phyloP scores from a whole-genome alignment of 2,888 invertebrate species.

The Serripes groenlandicus region DNA sequence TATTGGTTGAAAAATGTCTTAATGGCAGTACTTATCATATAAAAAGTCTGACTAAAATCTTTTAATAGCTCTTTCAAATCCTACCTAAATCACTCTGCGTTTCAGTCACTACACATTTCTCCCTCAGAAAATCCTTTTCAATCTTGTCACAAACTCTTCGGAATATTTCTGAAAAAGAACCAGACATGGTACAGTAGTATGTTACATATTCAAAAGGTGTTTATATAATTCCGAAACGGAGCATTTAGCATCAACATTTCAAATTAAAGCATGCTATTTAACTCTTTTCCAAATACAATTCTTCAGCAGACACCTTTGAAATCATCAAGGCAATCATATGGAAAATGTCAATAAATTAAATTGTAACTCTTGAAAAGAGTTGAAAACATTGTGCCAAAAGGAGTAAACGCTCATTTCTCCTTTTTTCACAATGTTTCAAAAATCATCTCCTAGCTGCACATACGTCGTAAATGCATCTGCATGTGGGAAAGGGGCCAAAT shows the following conservation, averaged over 20 bases:
- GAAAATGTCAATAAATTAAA: background rate
- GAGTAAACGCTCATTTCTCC: background rate
- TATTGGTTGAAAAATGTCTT: no score
- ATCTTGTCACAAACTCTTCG: constrained; percentile 95
- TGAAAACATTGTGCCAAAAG: background rate
- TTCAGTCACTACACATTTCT: constrained; percentile 93
- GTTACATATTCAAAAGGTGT: no score
- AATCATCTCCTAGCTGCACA: no score
- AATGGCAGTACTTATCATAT: no score
- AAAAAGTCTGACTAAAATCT: no score
- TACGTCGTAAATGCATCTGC: no score
- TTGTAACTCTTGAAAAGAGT: background rate
- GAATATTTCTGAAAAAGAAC: constrained; percentile 90
- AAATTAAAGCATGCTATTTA: no score
- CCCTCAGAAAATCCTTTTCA: constrained; percentile 95
- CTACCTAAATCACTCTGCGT: constrained; percentile 96
- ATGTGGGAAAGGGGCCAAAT: no score
- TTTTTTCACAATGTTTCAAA: background rate
- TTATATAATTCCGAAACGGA: no score
- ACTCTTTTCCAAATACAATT: no score
- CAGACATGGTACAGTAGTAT: background rate
- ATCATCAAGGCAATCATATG: background rate
- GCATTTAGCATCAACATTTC: no score
- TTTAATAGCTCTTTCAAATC: no score
- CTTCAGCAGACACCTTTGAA: background rate